Base-by-base conservation (phyloP, 64 coral and sea anemone species). In the Anthopleura sola region DNA sequence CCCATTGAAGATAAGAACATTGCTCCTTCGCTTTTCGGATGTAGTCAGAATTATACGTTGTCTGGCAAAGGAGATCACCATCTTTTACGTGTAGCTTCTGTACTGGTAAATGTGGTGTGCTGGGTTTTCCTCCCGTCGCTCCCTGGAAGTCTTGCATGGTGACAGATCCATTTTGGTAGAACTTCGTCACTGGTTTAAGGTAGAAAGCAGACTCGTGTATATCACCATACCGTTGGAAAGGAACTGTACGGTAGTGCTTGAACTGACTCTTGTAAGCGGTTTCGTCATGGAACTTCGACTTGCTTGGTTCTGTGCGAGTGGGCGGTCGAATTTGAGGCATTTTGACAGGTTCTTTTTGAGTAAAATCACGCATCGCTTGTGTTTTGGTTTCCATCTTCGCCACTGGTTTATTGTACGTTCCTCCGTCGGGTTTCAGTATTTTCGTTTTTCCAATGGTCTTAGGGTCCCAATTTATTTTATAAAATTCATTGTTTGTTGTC, bases 181-280 rank as follows among this genome's bases (percentile, higher is more conserved):
- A 96, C 50, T 96, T 96, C 16, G 85, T 86, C 19, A 83, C 84
- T 7, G 94, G 94, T 49, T 96, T 96, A 12, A 90, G 91, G n/a
- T 96, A 96, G 34, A 90, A 57, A 71, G 26, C 90, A 11, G 86
- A 81, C 80, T 95, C 97, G 74, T 99, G 97, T n/a, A 98, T 86
- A 82, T 95, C 97, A 2, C 97, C 97, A 81, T 99, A 99, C 14
- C 97, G 86, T 53, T 90, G 53, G 19, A 87, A 99, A 26, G 97
- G 92, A 50, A 90, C 90, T 37, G 68, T 92, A 10, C 68, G 28
- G 31, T 95, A 82, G 82, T 86, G 84, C 60, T 99, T 99, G 76
- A 94, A 99, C 21, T 94, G 93, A 24, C 86, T 92, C 8, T 89
- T 92, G 51, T 99, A 99, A 12, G 97, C 93, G 3, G 97, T 99